Evolutionary conservation across 2,888 invertebrate species (phyloP).

Genomic region (Lasioglossum oenotherae): DNA sequence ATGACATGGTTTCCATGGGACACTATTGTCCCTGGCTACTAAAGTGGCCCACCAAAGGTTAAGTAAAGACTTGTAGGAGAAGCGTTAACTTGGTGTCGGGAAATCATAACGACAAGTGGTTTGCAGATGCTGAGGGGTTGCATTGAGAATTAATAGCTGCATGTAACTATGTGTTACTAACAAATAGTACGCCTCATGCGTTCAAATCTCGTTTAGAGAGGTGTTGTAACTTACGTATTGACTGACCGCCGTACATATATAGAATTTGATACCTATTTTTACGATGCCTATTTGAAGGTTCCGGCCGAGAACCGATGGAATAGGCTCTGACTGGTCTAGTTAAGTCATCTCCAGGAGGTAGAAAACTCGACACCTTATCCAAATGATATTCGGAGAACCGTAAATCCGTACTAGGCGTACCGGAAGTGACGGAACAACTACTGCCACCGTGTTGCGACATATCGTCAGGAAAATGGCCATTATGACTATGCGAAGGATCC

Average conservation of each 20-base stretch:
- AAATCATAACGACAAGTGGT: not conserved
- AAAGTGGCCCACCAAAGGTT: not conserved
- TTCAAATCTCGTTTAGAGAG: not conserved
- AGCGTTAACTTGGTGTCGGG: not conserved
- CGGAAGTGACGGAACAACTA: constrained; percentile 91
- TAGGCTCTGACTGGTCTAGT: constrained; percentile 91
- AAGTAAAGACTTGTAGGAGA: not conserved
- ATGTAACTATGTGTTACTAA: not conserved
- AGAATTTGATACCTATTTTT: constrained; percentile 80
- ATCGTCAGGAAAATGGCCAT: constrained; percentile 83
- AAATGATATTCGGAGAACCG: constrained; percentile 91
- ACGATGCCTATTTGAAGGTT: constrained; percentile 86
- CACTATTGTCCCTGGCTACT: not conserved
- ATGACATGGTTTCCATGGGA: too few relatives aligned
- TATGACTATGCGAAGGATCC: constrained; percentile 84
- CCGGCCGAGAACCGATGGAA: constrained; percentile 93
- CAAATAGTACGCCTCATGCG: not conserved
- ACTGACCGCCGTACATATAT: not conserved
- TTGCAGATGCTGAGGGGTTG: not conserved
- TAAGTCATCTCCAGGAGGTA: constrained; percentile 88
- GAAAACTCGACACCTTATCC: constrained; percentile 92
- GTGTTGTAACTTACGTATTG: not conserved
- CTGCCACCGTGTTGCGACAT: constrained; percentile 88
- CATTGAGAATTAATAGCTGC: not conserved
- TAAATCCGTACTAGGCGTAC: constrained; percentile 92